Base-by-base conservation (phyloP, 23 tunicate species). In the Halocynthia aurantium region DNA sequence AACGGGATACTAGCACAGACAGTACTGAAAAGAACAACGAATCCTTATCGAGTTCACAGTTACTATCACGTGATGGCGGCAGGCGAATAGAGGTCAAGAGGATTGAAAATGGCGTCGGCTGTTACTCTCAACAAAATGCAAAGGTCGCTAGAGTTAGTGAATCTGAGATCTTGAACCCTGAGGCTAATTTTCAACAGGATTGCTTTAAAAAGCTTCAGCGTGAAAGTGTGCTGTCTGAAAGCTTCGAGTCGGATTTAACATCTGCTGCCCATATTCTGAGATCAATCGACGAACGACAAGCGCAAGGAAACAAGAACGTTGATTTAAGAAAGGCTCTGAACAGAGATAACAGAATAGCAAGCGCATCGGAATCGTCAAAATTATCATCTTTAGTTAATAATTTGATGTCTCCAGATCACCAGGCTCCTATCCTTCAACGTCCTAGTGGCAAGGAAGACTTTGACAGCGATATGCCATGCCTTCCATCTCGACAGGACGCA, bases 161-260 rank as follows among this genome's bases (percentile, higher is more conserved):
- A 53, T 62, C 63, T 10, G 63, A 74, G 56, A 51, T 53, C 62
- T 54, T 20, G 56, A 53, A 53, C 78, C 78, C 78, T 19, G 64
- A 54, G 78, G 78, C 78, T n/a, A 74, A 53, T 74, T 74, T 74
- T 74, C 60, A 53, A 31, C 78, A 74, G 21, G 56, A 44, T 8
- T 12, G 18, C 21, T 44, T 21, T 74, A 62, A 74, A 51, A 74
- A 74, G 78, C 78, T 53, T 74, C 50, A 54, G 64, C 78, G 13
- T 31, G 44, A 31, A 15, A 74, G 64, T 53, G 78, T 51, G 60
- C 44, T 31, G 44, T 31, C 44, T 31, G 44, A 31, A 31, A 31
- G 44, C 44, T 31, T 31, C 44, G 44, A 31, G 44, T 31, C 44
- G 4, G 44, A 31, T 31, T 31, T 31, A 31, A 0, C 44, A 31